Evolutionary conservation across 1,140 invertebrate species (phyloP), one percentile per base, ranked within the genome.

Genomic region (Rhopalosiphum padi): DNA sequence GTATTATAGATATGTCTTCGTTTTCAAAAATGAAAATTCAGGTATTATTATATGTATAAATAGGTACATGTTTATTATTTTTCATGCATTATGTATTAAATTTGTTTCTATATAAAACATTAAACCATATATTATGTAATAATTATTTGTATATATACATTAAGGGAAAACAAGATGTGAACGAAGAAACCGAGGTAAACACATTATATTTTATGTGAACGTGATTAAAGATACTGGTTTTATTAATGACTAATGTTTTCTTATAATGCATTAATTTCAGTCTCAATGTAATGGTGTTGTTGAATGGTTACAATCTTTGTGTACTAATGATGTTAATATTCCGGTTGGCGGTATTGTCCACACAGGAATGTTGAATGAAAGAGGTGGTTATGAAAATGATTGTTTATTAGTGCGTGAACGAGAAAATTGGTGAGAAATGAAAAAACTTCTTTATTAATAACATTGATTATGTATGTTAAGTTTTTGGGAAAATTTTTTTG

Each of bases 361-460:
- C 94, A 99, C 99, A 22, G 99, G 99, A 94, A 99, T 99, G 99
- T 99, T 99, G 95, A 99, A 99, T 95, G 96, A 97, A 94, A 96
- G 96, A 30, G 99, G 99, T 35, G 99, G 99, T 41, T 99, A 99
- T 95, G 99, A 99, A 96, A 99, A 99, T 95, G 99, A 99, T 96
- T 99, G 99, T 95, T 99, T 98, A 94, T 95, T 99, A 89, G 98
- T 98, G 8, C 94, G 94, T 23, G 94, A 94, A 94, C 86, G 83
- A n/a, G 94, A 94, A 77, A 85, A 93, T 86, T 41, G 91, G 91
- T 93, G 25, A 86, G 22, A 89, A 22, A 77, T 77, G 30, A 77
- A 77, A n/a, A 77, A n/a, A 21, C 23, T 25, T 55, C 55, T 4
- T 55, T 25, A 25, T 9, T 55, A 55, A 9, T 25, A 53, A 7